A percentile compares a stretch with the other conserved stretches of the same genome.
These are phyloP conservation scores for Pseudorhombus dupliciocellatus DNA, from an alignment of 2,113 vertebrate species.

Conservation along the genomic window DNA sequence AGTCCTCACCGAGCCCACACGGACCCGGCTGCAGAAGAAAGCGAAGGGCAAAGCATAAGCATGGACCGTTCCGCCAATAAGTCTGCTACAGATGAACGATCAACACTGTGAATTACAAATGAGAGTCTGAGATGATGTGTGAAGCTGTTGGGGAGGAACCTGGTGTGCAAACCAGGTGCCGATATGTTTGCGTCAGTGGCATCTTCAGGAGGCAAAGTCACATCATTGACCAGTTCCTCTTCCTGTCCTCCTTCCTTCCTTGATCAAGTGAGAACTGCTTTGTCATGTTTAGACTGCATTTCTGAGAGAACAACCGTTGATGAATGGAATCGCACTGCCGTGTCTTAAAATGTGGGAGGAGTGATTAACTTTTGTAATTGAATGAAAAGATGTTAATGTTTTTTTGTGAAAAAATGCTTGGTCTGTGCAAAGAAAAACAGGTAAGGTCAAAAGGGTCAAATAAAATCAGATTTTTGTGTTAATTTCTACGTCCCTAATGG, in stretches of 20 bases:
- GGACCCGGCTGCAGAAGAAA: constrained; percentile 86
- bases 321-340: not conserved
- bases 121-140: not conserved
- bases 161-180: not conserved
- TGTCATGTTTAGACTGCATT: constrained; percentile 9
- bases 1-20: constrained; percentile 88
- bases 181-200: constrained; percentile 3
- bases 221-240: constrained; percentile 1
- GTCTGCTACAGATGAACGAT: constrained; percentile 1
- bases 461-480: not conserved
- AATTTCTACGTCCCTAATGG: not conserved
- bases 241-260: not conserved
- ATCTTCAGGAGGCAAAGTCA: not conserved
- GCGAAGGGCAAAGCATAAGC: constrained; percentile 64
- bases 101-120: constrained; percentile 13
- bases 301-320: not conserved
- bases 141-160: not conserved
- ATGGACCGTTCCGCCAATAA: not conserved
- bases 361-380: constrained; percentile 47
- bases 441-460: not conserved
- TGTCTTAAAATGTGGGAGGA: constrained; percentile 35
- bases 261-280: not conserved
- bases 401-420: constrained; percentile 27
- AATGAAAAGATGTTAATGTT: constrained; percentile 23
- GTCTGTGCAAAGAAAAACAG: not conserved